A percentile compares a stretch with the other conserved stretches of the same genome.
Evolutionary conservation across 2,113 vertebrate genomes (phyloP).

Genomic region (Paradoxurus hermaphroditus): DNA sequence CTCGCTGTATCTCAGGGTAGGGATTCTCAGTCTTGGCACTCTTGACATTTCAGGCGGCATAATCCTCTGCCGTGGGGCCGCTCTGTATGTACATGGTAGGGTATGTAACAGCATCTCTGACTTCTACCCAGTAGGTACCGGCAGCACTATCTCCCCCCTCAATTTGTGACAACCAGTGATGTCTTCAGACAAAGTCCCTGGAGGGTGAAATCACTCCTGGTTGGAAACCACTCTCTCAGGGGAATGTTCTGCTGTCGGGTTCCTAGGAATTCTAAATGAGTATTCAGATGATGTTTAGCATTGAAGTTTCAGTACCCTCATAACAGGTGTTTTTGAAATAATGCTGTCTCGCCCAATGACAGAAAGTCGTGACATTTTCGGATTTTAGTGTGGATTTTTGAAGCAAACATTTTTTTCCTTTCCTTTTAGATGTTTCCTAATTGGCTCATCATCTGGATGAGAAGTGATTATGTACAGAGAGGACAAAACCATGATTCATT

Average conservation of each 20-base stretch:
- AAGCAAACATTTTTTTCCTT: background rate
- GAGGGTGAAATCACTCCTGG: background rate
- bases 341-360: background rate
- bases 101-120: background rate
- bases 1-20: background rate
- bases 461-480: background rate
- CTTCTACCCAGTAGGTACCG: background rate
- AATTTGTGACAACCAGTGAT: background rate
- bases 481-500: background rate
- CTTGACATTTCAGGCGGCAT: background rate
- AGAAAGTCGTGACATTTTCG: background rate
- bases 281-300: background rate
- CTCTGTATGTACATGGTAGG: background rate
- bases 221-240: background rate
- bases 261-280: background rate
- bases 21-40: background rate
- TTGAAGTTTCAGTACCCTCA: background rate
- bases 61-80: background rate
- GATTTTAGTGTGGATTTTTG: background rate
- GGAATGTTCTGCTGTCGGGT: background rate
- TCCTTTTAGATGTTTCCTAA: background rate
- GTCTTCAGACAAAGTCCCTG: background rate
- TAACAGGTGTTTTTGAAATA: constrained; percentile 12
- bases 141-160: no score
- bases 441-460: background rate